Evolutionary conservation across 2,113 vertebrate genomes (phyloP), one percentile per base, ranked within the genome.

Genomic region (Platysternon megacephalum): DNA sequence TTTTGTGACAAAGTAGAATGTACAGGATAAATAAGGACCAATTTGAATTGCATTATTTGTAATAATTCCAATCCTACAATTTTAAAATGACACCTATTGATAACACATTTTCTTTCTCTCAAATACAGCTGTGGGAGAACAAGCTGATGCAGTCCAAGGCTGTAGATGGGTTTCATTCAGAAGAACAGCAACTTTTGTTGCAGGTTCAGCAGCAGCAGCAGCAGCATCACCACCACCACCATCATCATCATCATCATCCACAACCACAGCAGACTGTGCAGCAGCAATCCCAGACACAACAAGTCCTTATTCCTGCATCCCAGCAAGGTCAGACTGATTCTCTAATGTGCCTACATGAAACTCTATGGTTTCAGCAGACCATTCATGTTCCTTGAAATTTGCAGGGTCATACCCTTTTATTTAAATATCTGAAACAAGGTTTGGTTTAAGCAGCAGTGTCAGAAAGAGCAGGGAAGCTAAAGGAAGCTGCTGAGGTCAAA

Each of bases 111-210:
- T 55, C 92, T 91, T 35, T 87, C 86, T 93, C 97, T 96, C 89
- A 42, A 91, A 90, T 72, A 29, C 95, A 99, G 99, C 98, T 99
- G 46, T 99, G 99, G 99, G 99, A 99, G 97, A 99, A 98, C 98
- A 99, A 99, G 90, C 98, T 99, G 96, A 98, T 99, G 99, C 99
- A 99, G 98, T 99, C 99, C 11, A 99, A 99, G 97, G 99, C 99
- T 44, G 99, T 99, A 97, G 99, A 99, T 97, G 99, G 99, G 90
- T 99, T 99, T 98, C 99, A 99, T 91, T 99, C 99, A 3, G 99
- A 99, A 96, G 99, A 99, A 94, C 99, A 99, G 96, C 98, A 98
- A 82, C 98, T 99, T 97, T 98, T 99, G 88, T 97, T 99, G 98
- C 99, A 99, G 53, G 98, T 98, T 35, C 99, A 99, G 42, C 99